Evolutionary conservation across 2,888 invertebrate genomes (phyloP).

Genomic region (Parascotia fuliginaria): DNA sequence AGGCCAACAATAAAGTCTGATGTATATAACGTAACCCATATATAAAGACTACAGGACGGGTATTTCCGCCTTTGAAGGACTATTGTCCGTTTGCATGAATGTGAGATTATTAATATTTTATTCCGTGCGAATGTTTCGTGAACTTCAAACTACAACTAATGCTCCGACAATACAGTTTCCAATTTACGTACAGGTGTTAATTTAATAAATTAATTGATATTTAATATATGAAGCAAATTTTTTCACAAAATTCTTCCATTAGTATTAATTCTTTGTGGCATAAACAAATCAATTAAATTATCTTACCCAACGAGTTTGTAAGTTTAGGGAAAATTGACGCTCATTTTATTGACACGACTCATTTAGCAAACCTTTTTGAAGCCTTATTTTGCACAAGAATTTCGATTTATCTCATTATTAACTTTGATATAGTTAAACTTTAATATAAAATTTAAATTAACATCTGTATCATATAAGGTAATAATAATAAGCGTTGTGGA

Average conservation of each 20-base stretch:
- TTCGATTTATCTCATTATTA: slow-evolving; percentile 16
- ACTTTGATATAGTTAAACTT: slow-evolving; percentile 13
- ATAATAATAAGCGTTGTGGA: slow-evolving; percentile 18
- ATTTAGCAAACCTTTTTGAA: slow-evolving; percentile 4
- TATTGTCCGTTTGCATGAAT: slow-evolving; percentile 77
- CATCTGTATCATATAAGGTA: slow-evolving; percentile 35
- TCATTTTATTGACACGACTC: slow-evolving; percentile 18
- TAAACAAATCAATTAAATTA: slow-evolving; percentile 28
- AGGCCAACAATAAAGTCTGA: slow-evolving; percentile 78
- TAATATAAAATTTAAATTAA: slow-evolving; percentile 34
- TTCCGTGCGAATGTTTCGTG: slow-evolving; percentile 58
- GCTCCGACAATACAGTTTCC: slow-evolving; percentile 26
- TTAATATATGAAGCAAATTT: slow-evolving; percentile 5
- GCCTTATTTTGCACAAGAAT: slow-evolving; percentile 24
- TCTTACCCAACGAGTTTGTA: slow-evolving; percentile 20
- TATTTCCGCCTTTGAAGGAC: slow-evolving; percentile 68
- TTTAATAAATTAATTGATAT: slow-evolving; percentile 28
- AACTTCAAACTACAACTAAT: slow-evolving; percentile 37
- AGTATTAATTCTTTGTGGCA: slow-evolving; percentile 29
- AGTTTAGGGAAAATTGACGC: slow-evolving; percentile 19
- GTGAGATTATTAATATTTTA: slow-evolving; percentile 75
- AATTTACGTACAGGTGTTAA: slow-evolving; percentile 43
- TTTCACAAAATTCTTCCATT: slow-evolving; percentile 43
- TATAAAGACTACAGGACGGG: slow-evolving; percentile 72
- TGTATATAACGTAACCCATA: slow-evolving; percentile 76